Evolutionary conservation across 2,888 invertebrate species (phyloP).

Genomic region (Agelastica alni): DNA sequence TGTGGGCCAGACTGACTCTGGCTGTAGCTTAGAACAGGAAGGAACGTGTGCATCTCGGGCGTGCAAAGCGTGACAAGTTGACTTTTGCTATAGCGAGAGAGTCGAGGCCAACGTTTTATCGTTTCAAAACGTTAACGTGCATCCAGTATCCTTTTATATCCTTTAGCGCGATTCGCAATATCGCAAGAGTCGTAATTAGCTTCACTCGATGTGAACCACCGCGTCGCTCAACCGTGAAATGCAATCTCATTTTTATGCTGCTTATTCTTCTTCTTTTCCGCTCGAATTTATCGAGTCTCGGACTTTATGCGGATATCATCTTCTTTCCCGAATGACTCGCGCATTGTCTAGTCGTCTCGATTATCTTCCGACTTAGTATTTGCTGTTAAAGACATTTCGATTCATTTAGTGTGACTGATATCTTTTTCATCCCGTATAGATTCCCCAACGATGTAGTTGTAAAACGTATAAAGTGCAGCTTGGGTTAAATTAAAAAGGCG

Average conservation of each 20-base stretch:
- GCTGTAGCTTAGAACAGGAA: conserved; percentile 18
- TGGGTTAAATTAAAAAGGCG: too few relatives aligned
- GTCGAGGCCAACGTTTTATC: conserved; percentile 25
- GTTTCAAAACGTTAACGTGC: conserved; percentile 26
- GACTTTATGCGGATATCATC: conserved; percentile 19
- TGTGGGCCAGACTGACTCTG: conserved; percentile 2
- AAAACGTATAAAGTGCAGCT: too few relatives aligned
- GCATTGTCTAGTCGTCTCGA: background rate
- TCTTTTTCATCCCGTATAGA: too few relatives aligned
- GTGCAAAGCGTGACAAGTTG: conserved; percentile 35
- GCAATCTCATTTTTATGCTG: conserved; percentile 44
- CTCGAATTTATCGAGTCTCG: conserved; percentile 7
- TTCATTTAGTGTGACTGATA: too few relatives aligned
- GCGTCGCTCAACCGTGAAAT: conserved; percentile 53
- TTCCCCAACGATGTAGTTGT: too few relatives aligned
- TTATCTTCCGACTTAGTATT: background rate
- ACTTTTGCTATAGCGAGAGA: conserved; percentile 24
- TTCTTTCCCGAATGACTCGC: conserved; percentile 7
- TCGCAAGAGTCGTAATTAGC: conserved; percentile 47
- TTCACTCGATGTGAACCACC: conserved; percentile 44
- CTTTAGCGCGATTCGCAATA: conserved; percentile 24
- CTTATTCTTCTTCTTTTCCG: conserved; percentile 22
- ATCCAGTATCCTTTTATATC: conserved; percentile 24
- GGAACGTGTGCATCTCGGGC: conserved; percentile 32
- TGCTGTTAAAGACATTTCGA: too few relatives aligned